A percentile compares a stretch with the other conserved stretches of the same genome.
These are phyloP conservation scores for Malacosoma neustria DNA, from an alignment of 2,888 invertebrate genomes.

Conservation along the genomic window DNA sequence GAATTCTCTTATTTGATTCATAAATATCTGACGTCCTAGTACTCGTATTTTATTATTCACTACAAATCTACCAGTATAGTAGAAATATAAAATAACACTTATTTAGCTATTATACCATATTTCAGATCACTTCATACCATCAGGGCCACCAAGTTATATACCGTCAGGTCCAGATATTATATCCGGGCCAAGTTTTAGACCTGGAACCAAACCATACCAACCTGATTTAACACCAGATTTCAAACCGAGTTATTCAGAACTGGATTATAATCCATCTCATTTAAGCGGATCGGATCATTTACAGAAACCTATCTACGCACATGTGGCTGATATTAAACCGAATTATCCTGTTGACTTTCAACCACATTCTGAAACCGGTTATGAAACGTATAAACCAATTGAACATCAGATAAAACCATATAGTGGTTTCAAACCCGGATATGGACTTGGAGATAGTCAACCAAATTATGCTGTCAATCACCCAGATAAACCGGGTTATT, in stretches of 20 bases:
- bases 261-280: conserved; percentile 18
- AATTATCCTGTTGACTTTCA: too few relatives aligned
- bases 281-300: too few relatives aligned
- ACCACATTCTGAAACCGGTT: conserved; percentile 18
- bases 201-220: conserved; percentile 1
- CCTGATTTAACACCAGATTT: conserved; percentile 6
- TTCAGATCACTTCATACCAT: conserved; percentile 32
- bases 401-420: conserved; percentile 13
- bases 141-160: conserved; percentile 24
- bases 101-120: conserved; percentile 5
- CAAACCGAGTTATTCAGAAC: conserved; percentile 1
- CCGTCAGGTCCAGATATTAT: conserved; percentile 10
- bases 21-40: too few relatives aligned
- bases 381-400: conserved; percentile 11
- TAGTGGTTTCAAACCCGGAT: conserved; percentile 10
- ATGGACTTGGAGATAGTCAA: conserved; percentile 13
- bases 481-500: not conserved
- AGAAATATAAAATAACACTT: too few relatives aligned
- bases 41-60: too few relatives aligned
- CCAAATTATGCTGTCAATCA: conserved; percentile 17
- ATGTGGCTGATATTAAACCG: too few relatives aligned
- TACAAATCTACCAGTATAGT: too few relatives aligned
- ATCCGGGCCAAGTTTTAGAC: conserved; percentile 9
- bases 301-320: too few relatives aligned
- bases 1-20: too few relatives aligned